Evolutionary conservation across 2,113 vertebrate species (phyloP).

Genomic region (Caretta caretta): DNA sequence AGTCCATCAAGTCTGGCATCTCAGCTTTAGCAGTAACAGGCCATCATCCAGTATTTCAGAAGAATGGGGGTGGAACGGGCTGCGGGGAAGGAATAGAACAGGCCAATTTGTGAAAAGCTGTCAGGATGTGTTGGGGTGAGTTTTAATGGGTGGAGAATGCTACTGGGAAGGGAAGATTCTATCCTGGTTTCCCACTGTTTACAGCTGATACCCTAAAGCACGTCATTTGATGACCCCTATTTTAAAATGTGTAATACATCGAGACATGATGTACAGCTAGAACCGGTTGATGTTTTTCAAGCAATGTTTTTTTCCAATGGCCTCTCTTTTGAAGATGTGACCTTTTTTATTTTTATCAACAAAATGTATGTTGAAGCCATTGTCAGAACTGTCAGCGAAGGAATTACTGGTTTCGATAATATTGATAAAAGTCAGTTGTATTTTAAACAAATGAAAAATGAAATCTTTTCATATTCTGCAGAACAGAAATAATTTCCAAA

Average conservation of each 20-base stretch:
- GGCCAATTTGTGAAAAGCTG: neutral
- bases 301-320: neutral
- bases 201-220: neutral
- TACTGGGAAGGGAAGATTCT: neutral
- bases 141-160: neutral
- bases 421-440: neutral
- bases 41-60: neutral
- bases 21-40: accelerated
- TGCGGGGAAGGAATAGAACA: accelerated
- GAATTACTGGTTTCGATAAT: neutral
- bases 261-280: neutral
- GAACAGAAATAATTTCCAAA: neutral
- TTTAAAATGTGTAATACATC: neutral
- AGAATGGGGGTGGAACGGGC: neutral
- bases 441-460: neutral
- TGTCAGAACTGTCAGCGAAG: neutral
- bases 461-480: accelerated
- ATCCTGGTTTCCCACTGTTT: neutral
- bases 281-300: neutral
- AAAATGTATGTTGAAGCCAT: neutral
- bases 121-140: neutral
- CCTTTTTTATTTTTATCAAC: neutral
- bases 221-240: constrained; percentile 1
- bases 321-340: neutral
- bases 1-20: neutral